Evolutionary conservation across 2,888 invertebrate species (phyloP), one percentile per base, ranked within the genome.

Genomic region (Dichetophora obliterata): DNA sequence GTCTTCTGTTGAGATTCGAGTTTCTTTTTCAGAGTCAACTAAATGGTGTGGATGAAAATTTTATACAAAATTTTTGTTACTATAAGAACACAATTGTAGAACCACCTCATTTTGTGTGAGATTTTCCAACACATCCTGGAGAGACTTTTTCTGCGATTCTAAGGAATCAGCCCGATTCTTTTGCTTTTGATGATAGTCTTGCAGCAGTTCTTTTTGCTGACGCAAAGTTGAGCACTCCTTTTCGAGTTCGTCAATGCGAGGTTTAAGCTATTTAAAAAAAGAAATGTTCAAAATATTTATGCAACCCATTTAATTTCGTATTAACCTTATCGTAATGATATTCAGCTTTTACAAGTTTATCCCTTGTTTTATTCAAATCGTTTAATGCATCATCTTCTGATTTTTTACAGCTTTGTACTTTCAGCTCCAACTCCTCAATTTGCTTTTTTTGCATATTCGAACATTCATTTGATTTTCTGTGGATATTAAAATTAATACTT

Each of bases 1-100:
- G 95, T 94, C 14, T 90, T 88, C 84, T 93, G 93, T 80, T 93
- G 93, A 1, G 91, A 88, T 78, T 93, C 92, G 0, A 92, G 86
- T 73, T 93, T 92, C 61, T 87, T 89, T 80, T 92, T 92, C 1
- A 92, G 85, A 1, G 85, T 85, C 27, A 90, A 89, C 92, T 92
- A 80, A 83, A 77, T 63, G n/a, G 34, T 19, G 9, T 54, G 19
- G 19, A 54, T 54, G 14, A 54, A 19, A 22, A 54, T 54, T 19
- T 1, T 19, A 19, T 54, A 6, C 3, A 1, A n/a, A n/a, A 14
- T 14, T 22, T 4, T 57, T 59, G 2, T 59, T 22, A 8, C 6
- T 22, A 2, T 19, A 2, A 19, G 2, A 22, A 2, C 14, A 54
- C 54, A 3, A 19, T 54, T 19, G 19, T 54, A 8, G n/a, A n/a